Conservation (phyloP, 2,888 invertebrate species). For the Sialis fuliginosa region DNA sequence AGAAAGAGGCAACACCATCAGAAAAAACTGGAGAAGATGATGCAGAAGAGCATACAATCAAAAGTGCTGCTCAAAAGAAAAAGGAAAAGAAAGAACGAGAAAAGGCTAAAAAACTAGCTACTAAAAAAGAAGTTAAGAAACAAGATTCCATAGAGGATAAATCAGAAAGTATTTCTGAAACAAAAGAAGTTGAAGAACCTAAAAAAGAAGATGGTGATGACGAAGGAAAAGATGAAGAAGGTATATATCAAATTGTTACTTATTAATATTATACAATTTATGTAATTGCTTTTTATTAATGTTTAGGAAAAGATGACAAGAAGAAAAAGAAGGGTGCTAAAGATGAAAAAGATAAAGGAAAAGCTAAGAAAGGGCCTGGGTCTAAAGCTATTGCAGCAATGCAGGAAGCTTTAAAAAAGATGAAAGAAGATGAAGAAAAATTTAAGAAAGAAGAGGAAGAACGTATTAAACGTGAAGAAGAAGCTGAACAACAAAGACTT, state of each 20-base stretch:
- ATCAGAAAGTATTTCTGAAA: slow-evolving; percentile 10
- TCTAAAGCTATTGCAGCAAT: slow-evolving; percentile 78
- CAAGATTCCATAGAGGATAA: slow-evolving; percentile 12
- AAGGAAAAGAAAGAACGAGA: slow-evolving; percentile 77
- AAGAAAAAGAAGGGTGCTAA: slow-evolving; percentile 29
- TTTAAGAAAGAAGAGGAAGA: slow-evolving; percentile 62
- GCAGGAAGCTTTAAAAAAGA: slow-evolving; percentile 78
- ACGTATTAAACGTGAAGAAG: slow-evolving; percentile 51
- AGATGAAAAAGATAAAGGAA: slow-evolving; percentile 33
- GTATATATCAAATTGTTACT: slow-evolving; percentile 3
- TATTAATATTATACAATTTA: slow-evolving; percentile 5
- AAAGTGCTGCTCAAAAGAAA: slow-evolving; percentile 75
- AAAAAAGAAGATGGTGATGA: slow-evolving; percentile 12
- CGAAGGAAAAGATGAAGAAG: slow-evolving; percentile 26
- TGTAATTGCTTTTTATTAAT: neutral
- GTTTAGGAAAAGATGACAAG: slow-evolving; percentile 20
- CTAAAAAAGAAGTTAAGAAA: slow-evolving; percentile 32
- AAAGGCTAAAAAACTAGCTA: slow-evolving; percentile 53
- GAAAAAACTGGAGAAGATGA: slow-evolving; percentile 27
- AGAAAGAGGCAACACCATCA: slow-evolving; percentile 12
- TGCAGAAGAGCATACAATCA: slow-evolving; percentile 40
- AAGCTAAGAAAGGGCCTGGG: slow-evolving; percentile 50
- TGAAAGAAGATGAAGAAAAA: slow-evolving; percentile 79
- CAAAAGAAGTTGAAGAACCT: slow-evolving; percentile 13
- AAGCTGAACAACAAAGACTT: slow-evolving; percentile 50